Evolutionary conservation across 92 coral and sea anemone genomes (phyloP), one percentile per base, ranked within the genome.

Genomic region (Phenganax marumi): DNA sequence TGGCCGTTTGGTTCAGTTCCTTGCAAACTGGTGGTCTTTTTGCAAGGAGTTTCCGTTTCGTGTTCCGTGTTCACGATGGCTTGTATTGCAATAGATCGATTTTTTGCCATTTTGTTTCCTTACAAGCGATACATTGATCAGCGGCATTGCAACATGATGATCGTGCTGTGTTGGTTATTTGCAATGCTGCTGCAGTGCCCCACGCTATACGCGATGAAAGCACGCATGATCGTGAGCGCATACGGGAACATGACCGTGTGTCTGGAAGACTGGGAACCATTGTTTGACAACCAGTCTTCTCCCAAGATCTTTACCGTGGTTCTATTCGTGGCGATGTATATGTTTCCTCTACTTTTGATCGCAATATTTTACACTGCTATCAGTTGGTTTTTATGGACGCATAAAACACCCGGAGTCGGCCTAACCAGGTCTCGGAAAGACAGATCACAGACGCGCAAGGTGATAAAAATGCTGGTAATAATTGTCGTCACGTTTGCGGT

Each of bases 31-130:
- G 83, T 62, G 19, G 73, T 63, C 3, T 78, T 78, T 22, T 56
- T 78, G 12, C 83, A 78, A 78, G 83, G 83, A 4, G 16, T 78
- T 13, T 90, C 93, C 1, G 85, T 91, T 53, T 90, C 83, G 55
- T 91, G 93, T 48, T 90, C 97, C 2, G 89, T 90, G 10, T 86
- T 92, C 16, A 92, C 91, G 51, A 77, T 92, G 52, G 80, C 82
- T 26, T 86, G 88, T 12, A 92, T 92, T 69, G 93, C 97, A 8
- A 68, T 88, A 33, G 97, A 92, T 73, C 86, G 93, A 0, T 88
- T 80, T 61, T 88, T 84, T 12, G 92, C 97, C 8, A 86, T 92
- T 62, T 68, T 83, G 12, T 76, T 86, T 75, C 93, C 97, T 0
- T 89, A 90, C n/a, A 86, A 86, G 65, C 86, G 83, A 68, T 57